phyloP scores from a whole-genome alignment of 2,797 vertebrate genomes.

The Melanotaenia maccullochi region DNA sequence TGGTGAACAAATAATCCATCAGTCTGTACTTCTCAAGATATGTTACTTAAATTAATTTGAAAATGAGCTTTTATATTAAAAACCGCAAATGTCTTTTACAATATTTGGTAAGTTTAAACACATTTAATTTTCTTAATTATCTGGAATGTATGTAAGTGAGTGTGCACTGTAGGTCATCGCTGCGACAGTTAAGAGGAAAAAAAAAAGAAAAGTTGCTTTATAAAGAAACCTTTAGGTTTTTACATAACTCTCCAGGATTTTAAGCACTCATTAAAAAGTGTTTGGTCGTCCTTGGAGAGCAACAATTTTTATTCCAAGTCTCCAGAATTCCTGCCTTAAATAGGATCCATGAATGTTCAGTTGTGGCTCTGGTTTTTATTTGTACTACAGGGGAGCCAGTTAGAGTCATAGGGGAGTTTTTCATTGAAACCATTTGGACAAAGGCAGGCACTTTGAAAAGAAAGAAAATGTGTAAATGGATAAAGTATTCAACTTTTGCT shows the following conservation, averaged over 20 bases:
- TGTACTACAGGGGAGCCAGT: slow-evolving; percentile 15
- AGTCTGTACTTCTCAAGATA: not conserved
- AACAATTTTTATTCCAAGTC: slow-evolving; percentile 31
- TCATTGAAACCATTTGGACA: not conserved
- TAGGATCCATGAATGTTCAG: slow-evolving; percentile 36
- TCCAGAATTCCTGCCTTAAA: slow-evolving; percentile 39
- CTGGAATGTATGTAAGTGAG: not conserved
- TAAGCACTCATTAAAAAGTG: slow-evolving; percentile 14
- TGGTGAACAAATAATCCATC: not conserved
- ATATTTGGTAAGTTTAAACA: too few relatives aligned
- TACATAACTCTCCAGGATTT: not conserved
- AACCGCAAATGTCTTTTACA: too few relatives aligned
- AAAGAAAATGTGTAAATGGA: not conserved
- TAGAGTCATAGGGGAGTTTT: not conserved
- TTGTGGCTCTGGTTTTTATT: slow-evolving; percentile 59
- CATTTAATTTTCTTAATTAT: too few relatives aligned
- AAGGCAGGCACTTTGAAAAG: not conserved
- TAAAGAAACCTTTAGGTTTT: not conserved
- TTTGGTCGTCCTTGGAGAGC: slow-evolving; percentile 23
- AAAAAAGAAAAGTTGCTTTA: not conserved
- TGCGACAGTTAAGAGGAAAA: not conserved
- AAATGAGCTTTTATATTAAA: not conserved
- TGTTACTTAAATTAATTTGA: not conserved
- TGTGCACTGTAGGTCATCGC: not conserved
- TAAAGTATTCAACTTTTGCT: not conserved